Evolutionary conservation across 1,140 invertebrate species (phyloP).

Genomic region (Drosophila rhopaloa): DNA sequence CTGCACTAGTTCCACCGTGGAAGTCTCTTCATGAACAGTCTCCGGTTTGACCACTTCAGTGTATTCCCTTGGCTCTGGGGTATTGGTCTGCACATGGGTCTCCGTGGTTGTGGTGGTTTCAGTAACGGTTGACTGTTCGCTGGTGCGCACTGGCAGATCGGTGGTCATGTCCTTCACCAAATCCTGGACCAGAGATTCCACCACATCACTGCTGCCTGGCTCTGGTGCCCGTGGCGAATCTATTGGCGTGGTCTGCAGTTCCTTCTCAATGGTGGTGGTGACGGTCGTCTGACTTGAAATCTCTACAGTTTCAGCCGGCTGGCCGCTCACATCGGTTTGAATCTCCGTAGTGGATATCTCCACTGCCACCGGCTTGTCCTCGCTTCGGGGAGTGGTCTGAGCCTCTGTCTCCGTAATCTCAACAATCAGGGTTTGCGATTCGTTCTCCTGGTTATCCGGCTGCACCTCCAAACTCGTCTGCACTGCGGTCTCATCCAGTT

Average conservation of each 20-base stretch:
- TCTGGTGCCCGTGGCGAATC: slow-evolving; percentile 75
- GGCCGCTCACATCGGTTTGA: slow-evolving; percentile 74
- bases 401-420: slow-evolving; percentile 76
- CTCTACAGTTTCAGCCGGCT: slow-evolving; percentile 85
- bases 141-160: slow-evolving; percentile 72
- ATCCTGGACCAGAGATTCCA: slow-evolving; percentile 73
- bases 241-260: slow-evolving; percentile 85
- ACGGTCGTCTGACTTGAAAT: slow-evolving; percentile 86
- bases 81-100: slow-evolving; percentile 84
- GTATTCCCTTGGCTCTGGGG: slow-evolving; percentile 66
- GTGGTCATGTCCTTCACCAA: slow-evolving; percentile 83
- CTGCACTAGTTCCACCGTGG: slow-evolving; percentile 52
- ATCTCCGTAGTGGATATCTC: slow-evolving; percentile 61
- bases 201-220: slow-evolving; percentile 57
- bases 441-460: slow-evolving; percentile 70
- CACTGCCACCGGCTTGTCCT: slow-evolving; percentile 18
- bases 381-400: slow-evolving; percentile 70
- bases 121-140: slow-evolving; percentile 63
- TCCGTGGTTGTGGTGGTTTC: slow-evolving; percentile 81
- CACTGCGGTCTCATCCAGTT: slow-evolving; percentile 82
- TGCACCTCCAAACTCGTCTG: slow-evolving; percentile 84
- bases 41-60: slow-evolving; percentile 24
- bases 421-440: slow-evolving; percentile 75
- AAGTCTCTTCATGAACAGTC: slow-evolving; percentile 50
- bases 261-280: slow-evolving; percentile 85